Base-by-base conservation (phyloP, 2,113 vertebrate genomes). In the Alectura lathami region DNA sequence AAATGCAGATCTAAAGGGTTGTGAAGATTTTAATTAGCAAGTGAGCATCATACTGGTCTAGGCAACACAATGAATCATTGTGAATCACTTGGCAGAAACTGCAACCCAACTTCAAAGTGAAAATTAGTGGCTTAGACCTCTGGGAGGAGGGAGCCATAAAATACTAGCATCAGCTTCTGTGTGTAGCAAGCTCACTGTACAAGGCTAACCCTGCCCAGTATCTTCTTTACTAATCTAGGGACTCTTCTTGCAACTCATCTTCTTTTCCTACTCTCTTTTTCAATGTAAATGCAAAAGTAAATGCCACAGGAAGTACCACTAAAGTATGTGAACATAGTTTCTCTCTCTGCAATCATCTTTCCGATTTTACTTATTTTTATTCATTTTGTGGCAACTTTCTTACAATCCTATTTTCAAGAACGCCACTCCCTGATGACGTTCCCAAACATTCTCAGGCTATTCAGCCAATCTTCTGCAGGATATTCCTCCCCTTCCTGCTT, bases 61-160 rank as follows among this genome's bases (percentile, higher is more conserved):
- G 89, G 96, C 51, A 95, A 94, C 77, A 54, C 29, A 88, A 91
- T 97, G 97, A 98, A 96, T 97, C 97, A 98, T 27, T 73, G 51
- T 82, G 88, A 96, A 93, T 95, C 94, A 95, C 76, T 93, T 95
- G 92, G 92, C 75, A 96, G 97, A 96, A 95, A 96, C 93, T 96
- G 76, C 86, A 97, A 91, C 85, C 96, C 95, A 93, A 92, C 96
- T 97, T 97, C 97, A 98, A 97, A 97, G 96, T 78, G 89, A 96
- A 91, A 97, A 95, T 97, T 90, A 94, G 53, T 85, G 93, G 82
- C 62, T 86, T 95, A 78, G 66, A 82, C 50, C 11, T 92, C 60
- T 83, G 86, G 70, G 78, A 83, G 92, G 92, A 96, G 93, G 1
- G 30, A 90, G 74, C 24, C 17, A 63, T 95, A 89, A 93, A 96